Percentiles rank a stretch among this genome's conserved stretches.
Evolutionary conservation across 2,888 invertebrate genomes (phyloP).

Genomic region (Torymus aiolomorphi): DNA sequence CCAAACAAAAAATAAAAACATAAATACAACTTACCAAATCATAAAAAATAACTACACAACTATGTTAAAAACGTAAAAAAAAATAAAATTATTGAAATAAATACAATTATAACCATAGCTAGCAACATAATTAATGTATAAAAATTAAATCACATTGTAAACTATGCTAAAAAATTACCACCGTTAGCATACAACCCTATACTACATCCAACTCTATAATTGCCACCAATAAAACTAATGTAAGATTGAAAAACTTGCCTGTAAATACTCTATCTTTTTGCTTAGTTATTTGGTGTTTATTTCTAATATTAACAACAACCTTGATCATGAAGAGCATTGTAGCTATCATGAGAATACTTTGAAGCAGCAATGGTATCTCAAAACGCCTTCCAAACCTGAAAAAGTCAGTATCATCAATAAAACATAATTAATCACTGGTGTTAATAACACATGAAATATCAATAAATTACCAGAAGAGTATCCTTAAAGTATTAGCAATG

Average conservation of each 20-base stretch:
- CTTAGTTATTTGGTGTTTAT: constrained; percentile 86
- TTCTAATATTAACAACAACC: constrained; percentile 91
- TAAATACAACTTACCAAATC: constrained; percentile 34
- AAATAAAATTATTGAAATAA: constrained; percentile 59
- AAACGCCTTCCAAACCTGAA: constrained; percentile 98
- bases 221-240: neutral
- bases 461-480: constrained; percentile 92
- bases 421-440: too few relatives aligned
- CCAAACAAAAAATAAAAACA: constrained; percentile 46
- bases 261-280: constrained; percentile 88
- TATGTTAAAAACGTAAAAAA: constrained; percentile 27
- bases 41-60: constrained; percentile 20
- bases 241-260: constrained; percentile 78
- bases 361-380: constrained; percentile 94
- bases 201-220: too few relatives aligned
- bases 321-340: constrained; percentile 98
- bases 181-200: neutral
- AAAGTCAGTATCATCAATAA: neutral
- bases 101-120: constrained; percentile 19
- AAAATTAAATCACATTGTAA: neutral
- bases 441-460: too few relatives aligned
- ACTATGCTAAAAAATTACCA: constrained; percentile 2
- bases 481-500: constrained; percentile 96
- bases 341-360: constrained; percentile 97
- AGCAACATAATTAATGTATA: neutral